These are phyloP conservation scores for Masnerella sp. DNA, from an alignment of 2,888 invertebrate species.

Conservation along the genomic window DNA sequence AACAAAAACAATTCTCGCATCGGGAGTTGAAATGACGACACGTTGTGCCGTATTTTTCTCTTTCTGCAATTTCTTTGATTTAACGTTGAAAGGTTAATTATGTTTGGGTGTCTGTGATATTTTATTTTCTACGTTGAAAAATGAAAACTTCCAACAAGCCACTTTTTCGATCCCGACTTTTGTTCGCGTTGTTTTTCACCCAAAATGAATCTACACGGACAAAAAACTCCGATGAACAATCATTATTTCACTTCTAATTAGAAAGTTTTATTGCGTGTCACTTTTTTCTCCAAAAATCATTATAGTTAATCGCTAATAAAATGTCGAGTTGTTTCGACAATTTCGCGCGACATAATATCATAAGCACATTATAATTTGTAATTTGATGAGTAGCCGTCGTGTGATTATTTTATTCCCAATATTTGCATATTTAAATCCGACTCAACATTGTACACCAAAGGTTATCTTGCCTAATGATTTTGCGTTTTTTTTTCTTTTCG, in stretches of 20 bases:
- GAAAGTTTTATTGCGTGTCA: no score
- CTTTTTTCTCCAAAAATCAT: no score
- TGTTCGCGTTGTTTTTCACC: no score
- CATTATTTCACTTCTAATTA: no score
- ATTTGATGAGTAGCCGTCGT: constrained; percentile 3
- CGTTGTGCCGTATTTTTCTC: constrained; percentile 21
- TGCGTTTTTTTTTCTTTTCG: constrained; percentile 23
- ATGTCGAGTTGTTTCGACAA: no score
- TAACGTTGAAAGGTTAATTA: constrained; percentile 36
- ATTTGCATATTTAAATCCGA: constrained; percentile 46
- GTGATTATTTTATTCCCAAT: constrained; percentile 8
- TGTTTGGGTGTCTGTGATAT: constrained; percentile 23
- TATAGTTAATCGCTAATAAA: no score
- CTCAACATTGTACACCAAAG: constrained; percentile 34
- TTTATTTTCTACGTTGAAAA: no score
- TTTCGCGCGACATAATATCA: background rate
- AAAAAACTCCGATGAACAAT: no score
- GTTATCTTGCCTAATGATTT: constrained; percentile 47
- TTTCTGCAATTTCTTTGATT: constrained; percentile 31
- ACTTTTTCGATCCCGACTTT: no score
- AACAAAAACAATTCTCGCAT: constrained; percentile 48
- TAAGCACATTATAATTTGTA: constrained; percentile 22
- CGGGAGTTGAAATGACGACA: constrained; percentile 30
- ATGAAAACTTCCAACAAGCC: no score
- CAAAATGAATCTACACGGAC: no score